These are phyloP conservation scores for Tauraco hartlaubi DNA, from an alignment of 2,797 vertebrate genomes.

Conservation along the genomic window DNA sequence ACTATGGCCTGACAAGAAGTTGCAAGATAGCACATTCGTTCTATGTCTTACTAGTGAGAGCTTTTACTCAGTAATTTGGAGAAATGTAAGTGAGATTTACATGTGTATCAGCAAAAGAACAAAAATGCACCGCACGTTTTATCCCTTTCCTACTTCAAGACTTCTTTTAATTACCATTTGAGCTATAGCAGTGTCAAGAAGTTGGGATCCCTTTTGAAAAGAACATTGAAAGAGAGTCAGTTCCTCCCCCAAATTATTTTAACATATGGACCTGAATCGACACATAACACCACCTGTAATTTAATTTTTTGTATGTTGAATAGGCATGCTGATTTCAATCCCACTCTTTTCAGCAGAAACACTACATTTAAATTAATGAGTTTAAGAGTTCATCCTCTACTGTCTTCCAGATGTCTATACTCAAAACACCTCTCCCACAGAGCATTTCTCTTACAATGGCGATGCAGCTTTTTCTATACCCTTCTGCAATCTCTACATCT, in stretches of 20 bases:
- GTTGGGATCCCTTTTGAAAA: constrained; percentile 42
- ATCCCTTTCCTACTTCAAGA: background rate
- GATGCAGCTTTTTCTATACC: background rate
- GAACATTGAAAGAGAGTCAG: constrained; percentile 6
- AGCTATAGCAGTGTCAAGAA: constrained; percentile 40
- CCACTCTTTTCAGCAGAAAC: constrained; percentile 16
- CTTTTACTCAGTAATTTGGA: background rate
- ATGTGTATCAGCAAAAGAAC: constrained; percentile 1
- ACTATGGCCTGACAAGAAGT: background rate
- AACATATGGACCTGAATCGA: constrained; percentile 5
- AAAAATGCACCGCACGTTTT: constrained; percentile 33
- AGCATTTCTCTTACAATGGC: background rate
- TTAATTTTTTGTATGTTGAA: constrained; percentile 38
- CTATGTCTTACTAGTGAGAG: background rate
- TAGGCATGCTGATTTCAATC: constrained; percentile 18
- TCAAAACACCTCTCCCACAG: background rate
- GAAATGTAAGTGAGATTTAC: constrained; percentile 3
- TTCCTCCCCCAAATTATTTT: constrained; percentile 57
- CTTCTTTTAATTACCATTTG: constrained; percentile 45
- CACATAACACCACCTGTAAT: constrained; percentile 36
- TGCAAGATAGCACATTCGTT: background rate
- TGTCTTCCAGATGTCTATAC: constrained; percentile 4
- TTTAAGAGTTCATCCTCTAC: constrained; percentile 1
- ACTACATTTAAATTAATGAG: background rate
- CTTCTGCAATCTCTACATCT: background rate